Conservation (phyloP, 2,797 vertebrate species). For the Mormyrus hasselquistii region DNA sequence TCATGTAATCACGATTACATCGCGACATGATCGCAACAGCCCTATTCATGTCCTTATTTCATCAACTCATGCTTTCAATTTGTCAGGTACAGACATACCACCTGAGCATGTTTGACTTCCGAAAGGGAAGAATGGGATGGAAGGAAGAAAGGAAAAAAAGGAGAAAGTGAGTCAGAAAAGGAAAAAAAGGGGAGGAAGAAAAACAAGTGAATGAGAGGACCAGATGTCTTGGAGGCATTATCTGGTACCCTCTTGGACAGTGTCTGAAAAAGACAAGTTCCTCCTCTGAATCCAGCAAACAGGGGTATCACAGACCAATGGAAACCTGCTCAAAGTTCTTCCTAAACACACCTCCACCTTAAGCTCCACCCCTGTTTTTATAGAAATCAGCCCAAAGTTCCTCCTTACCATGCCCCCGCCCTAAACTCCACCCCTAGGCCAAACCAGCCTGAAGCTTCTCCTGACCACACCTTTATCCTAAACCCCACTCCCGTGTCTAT, state of each 20-base stretch:
- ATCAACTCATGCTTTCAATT: neutral
- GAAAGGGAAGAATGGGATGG: neutral
- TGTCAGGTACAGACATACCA: neutral
- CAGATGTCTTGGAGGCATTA: neutral
- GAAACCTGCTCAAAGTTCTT: neutral
- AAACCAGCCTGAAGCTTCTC: too few relatives aligned
- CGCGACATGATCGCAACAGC: neutral
- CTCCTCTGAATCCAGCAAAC: neutral
- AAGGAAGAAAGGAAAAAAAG: neutral
- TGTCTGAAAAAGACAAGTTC: neutral
- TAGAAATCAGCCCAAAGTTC: too few relatives aligned
- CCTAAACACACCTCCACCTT: neutral
- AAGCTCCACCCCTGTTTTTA: too few relatives aligned
- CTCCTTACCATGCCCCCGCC: neutral
- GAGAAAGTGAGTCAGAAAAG: neutral
- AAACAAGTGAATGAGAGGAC: neutral
- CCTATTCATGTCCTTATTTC: neutral
- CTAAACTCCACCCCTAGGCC: too few relatives aligned
- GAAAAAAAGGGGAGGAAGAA: neutral
- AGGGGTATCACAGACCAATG: neutral
- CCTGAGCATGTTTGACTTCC: neutral
- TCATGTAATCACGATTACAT: neutral
- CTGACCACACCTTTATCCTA: neutral
- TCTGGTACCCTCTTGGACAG: neutral
- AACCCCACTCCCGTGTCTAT: neutral